Conservation (phyloP, 92 coral and sea anemone genomes). For the Bergia sp. region DNA sequence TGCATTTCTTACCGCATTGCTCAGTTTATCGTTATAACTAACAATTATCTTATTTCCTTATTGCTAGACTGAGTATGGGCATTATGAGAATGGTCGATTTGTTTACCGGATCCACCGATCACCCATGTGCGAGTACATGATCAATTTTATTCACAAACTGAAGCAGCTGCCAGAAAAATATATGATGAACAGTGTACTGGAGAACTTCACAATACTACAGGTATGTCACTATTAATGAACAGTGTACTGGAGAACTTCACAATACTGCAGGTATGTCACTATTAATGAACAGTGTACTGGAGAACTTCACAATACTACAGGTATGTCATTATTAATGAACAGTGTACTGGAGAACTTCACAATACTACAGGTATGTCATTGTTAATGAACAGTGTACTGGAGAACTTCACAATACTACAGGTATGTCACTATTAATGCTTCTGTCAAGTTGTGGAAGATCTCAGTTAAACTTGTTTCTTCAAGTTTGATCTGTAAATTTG, state of each 20-base stretch:
- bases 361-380: no score
- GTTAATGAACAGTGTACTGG: conserved; percentile 99
- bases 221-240: no score
- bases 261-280: no score
- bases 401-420: conserved; percentile 96
- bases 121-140: conserved; percentile 99
- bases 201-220: conserved; percentile 98
- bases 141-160: conserved; percentile 96
- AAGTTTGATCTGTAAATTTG: neutral
- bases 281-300: conserved; percentile 97
- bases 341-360: conserved; percentile 95
- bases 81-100: conserved; percentile 93
- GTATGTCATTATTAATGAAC: no score
- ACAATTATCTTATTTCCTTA: conserved; percentile 4
- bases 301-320: conserved; percentile 92
- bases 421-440: conserved; percentile 36
- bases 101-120: conserved; percentile 97
- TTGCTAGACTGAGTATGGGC: conserved; percentile 94
- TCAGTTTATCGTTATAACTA: neutral
- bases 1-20: neutral
- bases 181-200: conserved; percentile 99
- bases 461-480: neutral
- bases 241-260: no score
- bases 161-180: conserved; percentile 98
- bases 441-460: neutral